phyloP scores from a whole-genome alignment of 1,140 invertebrate species.

The Melipona quadrifasciata region DNA sequence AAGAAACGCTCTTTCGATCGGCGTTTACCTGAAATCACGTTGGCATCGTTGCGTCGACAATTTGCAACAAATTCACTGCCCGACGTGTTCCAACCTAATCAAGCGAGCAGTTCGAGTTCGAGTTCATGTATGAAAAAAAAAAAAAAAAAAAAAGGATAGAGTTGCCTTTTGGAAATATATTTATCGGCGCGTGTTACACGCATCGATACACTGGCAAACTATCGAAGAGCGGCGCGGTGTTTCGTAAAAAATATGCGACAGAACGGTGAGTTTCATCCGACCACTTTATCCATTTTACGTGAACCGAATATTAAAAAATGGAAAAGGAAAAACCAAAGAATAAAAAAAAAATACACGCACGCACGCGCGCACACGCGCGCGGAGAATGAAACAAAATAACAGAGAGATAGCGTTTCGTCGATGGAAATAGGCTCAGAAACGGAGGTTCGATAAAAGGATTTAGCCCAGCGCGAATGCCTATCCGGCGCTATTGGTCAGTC shows the following conservation, averaged over 20 bases:
- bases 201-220: neutral
- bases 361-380: accelerated
- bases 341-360: neutral
- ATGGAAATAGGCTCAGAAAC: neutral
- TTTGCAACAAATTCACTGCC: too few relatives aligned
- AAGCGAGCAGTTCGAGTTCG: accelerated
- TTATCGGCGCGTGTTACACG: neutral
- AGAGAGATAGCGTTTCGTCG: neutral
- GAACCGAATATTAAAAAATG: slow-evolving; percentile 1
- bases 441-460: neutral
- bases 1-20: neutral
- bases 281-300: slow-evolving; percentile 15
- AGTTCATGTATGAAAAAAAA: neutral
- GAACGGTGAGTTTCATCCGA: slow-evolving; percentile 7
- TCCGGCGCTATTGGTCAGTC: neutral
- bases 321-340: neutral
- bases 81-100: too few relatives aligned
- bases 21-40: neutral
- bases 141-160: neutral
- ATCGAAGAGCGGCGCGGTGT: neutral
- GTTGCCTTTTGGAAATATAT: neutral
- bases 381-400: neutral
- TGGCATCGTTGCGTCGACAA: too few relatives aligned
- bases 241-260: neutral
- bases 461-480: neutral